A percentile compares a stretch with the other conserved stretches of the same genome.
These are phyloP conservation scores for Serrognathus titanus DNA, from an alignment of 2,888 invertebrate species.

Conservation along the genomic window DNA sequence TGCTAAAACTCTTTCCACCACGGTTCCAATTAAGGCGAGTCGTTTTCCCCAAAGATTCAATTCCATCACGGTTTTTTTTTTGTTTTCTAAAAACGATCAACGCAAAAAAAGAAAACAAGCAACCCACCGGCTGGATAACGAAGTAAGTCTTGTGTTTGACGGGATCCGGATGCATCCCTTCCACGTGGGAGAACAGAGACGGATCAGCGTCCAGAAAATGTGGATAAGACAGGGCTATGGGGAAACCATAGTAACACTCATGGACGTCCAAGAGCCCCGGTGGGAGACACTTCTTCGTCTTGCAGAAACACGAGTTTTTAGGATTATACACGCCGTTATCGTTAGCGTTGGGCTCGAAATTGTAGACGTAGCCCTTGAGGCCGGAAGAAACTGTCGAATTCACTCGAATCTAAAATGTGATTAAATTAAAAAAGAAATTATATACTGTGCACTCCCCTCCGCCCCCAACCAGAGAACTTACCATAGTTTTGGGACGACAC, in stretches of 20 bases:
- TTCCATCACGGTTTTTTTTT: no score
- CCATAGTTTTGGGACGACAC: conserved; percentile 77
- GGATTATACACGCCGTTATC: conserved; percentile 70
- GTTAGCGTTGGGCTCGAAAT: conserved; percentile 71
- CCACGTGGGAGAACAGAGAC: conserved; percentile 60
- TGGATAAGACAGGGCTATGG: conserved; percentile 83
- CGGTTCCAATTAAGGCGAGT: no score
- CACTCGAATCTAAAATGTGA: conserved; percentile 53
- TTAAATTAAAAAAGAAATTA: no score
- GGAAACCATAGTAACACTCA: conserved; percentile 87
- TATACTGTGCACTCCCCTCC: no score
- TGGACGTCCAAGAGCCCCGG: conserved; percentile 78
- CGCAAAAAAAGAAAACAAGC: background rate
- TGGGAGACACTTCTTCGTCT: conserved; percentile 68
- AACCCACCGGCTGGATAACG: conserved; percentile 73
- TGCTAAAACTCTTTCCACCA: no score
- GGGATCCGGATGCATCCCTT: conserved; percentile 58
- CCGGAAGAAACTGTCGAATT: conserved; percentile 61
- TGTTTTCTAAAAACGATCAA: background rate
- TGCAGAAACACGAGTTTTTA: conserved; percentile 82
- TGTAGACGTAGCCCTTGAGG: conserved; percentile 67
- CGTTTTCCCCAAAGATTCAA: no score
- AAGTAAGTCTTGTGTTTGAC: conserved; percentile 67
- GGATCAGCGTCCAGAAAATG: conserved; percentile 78
- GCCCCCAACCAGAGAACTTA: conserved; percentile 46